Percentiles rank a stretch among this genome's conserved stretches.
Conservation (phyloP, 2,113 vertebrate genomes). For the Colius striatus region DNA sequence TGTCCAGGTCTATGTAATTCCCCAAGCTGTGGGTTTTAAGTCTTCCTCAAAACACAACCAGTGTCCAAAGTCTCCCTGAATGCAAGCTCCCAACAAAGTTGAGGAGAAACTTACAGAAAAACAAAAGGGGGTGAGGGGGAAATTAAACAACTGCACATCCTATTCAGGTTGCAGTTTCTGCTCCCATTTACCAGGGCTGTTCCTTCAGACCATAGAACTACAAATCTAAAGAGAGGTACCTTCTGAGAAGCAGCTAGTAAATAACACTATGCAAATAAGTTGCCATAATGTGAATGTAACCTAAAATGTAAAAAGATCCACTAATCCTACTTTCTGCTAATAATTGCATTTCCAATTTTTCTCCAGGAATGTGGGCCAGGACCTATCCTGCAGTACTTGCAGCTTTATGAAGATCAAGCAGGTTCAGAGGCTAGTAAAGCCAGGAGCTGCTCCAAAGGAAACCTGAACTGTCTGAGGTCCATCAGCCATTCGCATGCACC, state of each 20-base stretch:
- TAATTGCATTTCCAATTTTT: neutral
- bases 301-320: neutral
- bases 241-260: neutral
- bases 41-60: neutral
- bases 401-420: neutral
- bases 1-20: neutral
- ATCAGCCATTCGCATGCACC: neutral
- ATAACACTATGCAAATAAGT: neutral
- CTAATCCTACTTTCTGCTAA: neutral
- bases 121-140: fast-evolving
- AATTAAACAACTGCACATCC: neutral
- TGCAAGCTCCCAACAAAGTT: neutral
- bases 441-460: neutral
- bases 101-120: neutral
- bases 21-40: neutral
- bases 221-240: neutral
- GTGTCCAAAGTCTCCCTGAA: neutral
- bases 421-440: neutral
- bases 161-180: neutral
- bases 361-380: neutral
- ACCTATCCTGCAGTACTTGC: neutral
- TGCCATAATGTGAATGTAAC: neutral
- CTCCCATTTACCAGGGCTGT: neutral
- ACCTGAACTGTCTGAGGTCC: neutral
- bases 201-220: neutral